These are phyloP conservation scores for Notothenia coriiceps DNA, from an alignment of 2,113 vertebrate species.

Conservation along the genomic window DNA sequence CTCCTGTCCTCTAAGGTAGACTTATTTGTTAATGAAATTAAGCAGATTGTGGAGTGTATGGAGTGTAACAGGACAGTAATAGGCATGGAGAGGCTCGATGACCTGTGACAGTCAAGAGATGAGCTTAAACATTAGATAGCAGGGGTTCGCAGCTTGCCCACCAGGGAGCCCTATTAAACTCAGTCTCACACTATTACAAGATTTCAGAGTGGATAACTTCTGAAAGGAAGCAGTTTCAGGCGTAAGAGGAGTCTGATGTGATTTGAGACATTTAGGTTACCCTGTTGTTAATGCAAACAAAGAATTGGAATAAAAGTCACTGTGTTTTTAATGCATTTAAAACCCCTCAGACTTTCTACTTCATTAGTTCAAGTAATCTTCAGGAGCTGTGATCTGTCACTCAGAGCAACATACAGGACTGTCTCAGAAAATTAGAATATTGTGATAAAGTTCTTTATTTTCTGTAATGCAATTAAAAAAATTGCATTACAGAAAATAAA, in stretches of 20 bases:
- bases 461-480: too few relatives aligned
- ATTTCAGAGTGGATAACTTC: conserved; percentile 20
- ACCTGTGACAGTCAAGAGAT: conserved; percentile 17
- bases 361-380: conserved; percentile 38
- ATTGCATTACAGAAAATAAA: too few relatives aligned
- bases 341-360: conserved; percentile 10
- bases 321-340: not conserved
- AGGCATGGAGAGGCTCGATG: not conserved
- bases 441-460: too few relatives aligned
- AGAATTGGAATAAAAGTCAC: not conserved
- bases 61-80: conserved; percentile 1
- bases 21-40: conserved; percentile 1
- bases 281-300: not conserved
- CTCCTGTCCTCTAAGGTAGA: not conserved
- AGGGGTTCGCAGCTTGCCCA: conserved; percentile 22
- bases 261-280: not conserved
- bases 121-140: conserved; percentile 26
- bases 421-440: too few relatives aligned
- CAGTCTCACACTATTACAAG: conserved; percentile 16
- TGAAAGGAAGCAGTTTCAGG: conserved; percentile 5
- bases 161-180: conserved; percentile 43
- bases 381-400: not conserved
- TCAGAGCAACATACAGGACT: too few relatives aligned
- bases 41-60: not conserved
- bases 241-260: not conserved